Base-by-base conservation (phyloP, 2,113 vertebrate genomes). In the Callipepla squamata region DNA sequence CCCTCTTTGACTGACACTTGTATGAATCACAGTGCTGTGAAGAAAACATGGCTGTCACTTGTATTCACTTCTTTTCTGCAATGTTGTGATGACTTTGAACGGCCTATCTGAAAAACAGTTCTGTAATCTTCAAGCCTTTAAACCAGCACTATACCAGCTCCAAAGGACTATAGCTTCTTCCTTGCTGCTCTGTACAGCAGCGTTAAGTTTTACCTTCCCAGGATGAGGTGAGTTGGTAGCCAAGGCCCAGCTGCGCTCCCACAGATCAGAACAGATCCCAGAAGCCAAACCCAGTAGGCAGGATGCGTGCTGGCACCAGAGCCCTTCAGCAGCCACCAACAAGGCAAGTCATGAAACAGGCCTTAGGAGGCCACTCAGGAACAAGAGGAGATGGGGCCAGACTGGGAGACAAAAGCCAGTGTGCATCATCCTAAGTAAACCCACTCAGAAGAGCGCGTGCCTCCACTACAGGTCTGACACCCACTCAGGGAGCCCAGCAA, bases 201-300 rank as follows among this genome's bases (percentile, higher is more conserved):
- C 0, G 13, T 10, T 10, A 19, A 12, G 47, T 45, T 61, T 13
- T 17, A 47, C 8, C 69, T 57, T 19, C 30, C 51, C 32, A 16
- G 25, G 44, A 6, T 45, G 30, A 8, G 30, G 34, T 23, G 9
- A 78, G 28, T 17, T 61, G 51, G 30, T 22, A 50, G 22, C 42
- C 34, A 57, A 44, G 25, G 17, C 53, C 38, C 40, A 48, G 51
- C 38, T 58, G 50, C 0, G 5, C 16, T 58, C 50, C 38, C 32
- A 26, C 26, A 0, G 9, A 8, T 25, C 18, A 12, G 11, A 3
- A 7, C 28, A 57, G 32, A 14, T 8, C 20, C 59, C 58, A 55
- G 48, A 17, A 30, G 12, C 58, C 1, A 0, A 55, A 63, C 0
- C 0, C 57, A 53, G 25, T 0, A 2, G n/a, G 30, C 8, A 57